Conservation (phyloP, 2,113 vertebrate species). For the Smithornis capensis region DNA sequence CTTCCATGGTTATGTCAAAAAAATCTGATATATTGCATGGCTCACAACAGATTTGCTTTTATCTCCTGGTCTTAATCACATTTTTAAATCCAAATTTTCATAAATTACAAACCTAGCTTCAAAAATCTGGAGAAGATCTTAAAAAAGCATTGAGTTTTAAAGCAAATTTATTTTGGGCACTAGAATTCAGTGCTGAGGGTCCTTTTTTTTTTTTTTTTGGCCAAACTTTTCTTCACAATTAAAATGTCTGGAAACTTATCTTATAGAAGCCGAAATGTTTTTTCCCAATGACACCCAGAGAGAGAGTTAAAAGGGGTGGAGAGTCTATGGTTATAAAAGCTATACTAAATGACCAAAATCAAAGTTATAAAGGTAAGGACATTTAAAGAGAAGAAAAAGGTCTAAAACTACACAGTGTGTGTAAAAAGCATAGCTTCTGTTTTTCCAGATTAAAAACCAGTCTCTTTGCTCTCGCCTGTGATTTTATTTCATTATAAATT, state of each 20-base stretch:
- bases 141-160: neutral
- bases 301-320: neutral
- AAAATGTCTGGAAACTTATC: neutral
- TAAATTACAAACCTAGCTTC: neutral
- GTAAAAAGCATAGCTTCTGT: neutral
- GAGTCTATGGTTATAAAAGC: neutral
- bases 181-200: neutral
- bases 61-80: neutral
- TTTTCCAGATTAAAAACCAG: constrained; percentile 1
- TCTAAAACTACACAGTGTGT: neutral
- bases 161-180: neutral
- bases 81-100: neutral
- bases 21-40: neutral
- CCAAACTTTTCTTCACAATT: neutral
- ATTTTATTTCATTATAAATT: constrained; percentile 59
- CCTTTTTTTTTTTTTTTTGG: neutral
- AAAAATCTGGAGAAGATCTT: neutral
- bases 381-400: neutral
- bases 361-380: neutral
- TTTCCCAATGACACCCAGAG: neutral
- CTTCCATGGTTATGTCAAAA: neutral
- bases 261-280: neutral
- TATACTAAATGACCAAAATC: neutral
- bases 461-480: neutral
- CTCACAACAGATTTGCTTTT: neutral